Evolutionary conservation across 2,888 invertebrate species (phyloP).

Genomic region (Tolmerus cingulatus): DNA sequence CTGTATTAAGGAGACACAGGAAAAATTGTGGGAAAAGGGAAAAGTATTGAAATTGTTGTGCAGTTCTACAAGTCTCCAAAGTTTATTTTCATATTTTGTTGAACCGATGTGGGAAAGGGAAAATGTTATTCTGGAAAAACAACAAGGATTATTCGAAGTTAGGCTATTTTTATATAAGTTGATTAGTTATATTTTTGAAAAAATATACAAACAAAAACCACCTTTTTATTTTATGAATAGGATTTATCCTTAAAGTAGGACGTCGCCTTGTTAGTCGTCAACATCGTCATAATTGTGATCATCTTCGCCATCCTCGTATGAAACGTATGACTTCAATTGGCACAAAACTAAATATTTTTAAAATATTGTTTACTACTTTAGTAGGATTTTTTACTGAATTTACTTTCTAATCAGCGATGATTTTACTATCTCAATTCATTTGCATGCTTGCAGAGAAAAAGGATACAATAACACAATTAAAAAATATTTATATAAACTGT

Average conservation of each 20-base stretch:
- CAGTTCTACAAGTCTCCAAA: neutral
- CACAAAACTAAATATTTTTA: neutral
- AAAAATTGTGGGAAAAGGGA: neutral
- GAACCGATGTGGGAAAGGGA: neutral
- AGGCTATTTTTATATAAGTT: neutral
- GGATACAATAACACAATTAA: neutral
- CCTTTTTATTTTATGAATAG: neutral
- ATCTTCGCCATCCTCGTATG: neutral
- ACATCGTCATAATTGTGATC: neutral
- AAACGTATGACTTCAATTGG: neutral
- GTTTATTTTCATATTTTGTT: neutral
- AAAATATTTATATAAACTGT: neutral
- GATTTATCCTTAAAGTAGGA: conserved; percentile 9
- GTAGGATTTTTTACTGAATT: neutral
- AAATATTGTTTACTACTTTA: neutral
- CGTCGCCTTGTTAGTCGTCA: neutral
- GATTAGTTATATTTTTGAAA: neutral
- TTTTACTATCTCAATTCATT: conserved; percentile 12
- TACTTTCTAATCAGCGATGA: neutral
- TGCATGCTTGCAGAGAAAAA: neutral
- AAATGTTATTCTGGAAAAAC: neutral
- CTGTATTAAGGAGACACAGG: neutral
- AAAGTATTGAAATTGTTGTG: neutral
- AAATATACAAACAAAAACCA: neutral
- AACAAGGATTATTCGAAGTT: neutral